Percentiles rank a stretch among this genome's conserved stretches.
phyloP scores from a whole-genome alignment of 2,797 vertebrate species.

The Sebastes hubbsi region DNA sequence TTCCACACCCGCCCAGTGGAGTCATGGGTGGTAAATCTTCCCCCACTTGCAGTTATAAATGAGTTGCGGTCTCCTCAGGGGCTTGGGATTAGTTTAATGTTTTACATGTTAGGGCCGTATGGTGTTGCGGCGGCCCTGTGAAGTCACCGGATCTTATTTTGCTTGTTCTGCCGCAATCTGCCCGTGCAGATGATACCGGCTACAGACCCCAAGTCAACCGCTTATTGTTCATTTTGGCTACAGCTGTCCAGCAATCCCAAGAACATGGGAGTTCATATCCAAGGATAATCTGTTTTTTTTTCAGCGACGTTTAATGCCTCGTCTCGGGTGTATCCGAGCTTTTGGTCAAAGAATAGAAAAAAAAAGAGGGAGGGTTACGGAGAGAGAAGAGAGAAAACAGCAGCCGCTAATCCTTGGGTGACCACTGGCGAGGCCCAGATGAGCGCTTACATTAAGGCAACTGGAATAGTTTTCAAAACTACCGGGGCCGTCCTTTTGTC shows the following conservation, averaged over 20 bases:
- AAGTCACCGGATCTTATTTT: conserved; percentile 62
- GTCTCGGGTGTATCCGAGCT: conserved; percentile 76
- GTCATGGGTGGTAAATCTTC: conserved; percentile 81
- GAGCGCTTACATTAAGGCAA: conserved; percentile 67
- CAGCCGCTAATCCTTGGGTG: conserved; percentile 78
- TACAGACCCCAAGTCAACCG: conserved; percentile 52
- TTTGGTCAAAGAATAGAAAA: conserved; percentile 79
- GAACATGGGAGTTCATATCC: conserved; percentile 79
- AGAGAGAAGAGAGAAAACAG: conserved; percentile 57
- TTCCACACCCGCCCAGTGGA: conserved; percentile 57
- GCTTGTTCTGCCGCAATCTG: conserved; percentile 72
- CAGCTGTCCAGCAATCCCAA: conserved; percentile 74
- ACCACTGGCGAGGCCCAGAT: conserved; percentile 68
- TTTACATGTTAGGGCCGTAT: conserved; percentile 19
- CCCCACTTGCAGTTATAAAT: conserved; percentile 45
- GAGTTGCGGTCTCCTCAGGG: conserved; percentile 45
- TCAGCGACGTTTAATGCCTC: conserved; percentile 73
- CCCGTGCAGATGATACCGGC: conserved; percentile 60
- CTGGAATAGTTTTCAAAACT: conserved; percentile 70
- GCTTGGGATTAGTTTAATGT: conserved; percentile 70
- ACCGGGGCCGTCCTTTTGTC: conserved; percentile 64
- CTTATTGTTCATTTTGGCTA: conserved; percentile 74
- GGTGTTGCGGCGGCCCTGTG: conserved; percentile 47
- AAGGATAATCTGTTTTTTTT: conserved; percentile 80
- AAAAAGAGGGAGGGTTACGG: conserved; percentile 48